Evolutionary conservation across 2,113 vertebrate genomes (phyloP).

Genomic region (Perognathus longimembris): DNA sequence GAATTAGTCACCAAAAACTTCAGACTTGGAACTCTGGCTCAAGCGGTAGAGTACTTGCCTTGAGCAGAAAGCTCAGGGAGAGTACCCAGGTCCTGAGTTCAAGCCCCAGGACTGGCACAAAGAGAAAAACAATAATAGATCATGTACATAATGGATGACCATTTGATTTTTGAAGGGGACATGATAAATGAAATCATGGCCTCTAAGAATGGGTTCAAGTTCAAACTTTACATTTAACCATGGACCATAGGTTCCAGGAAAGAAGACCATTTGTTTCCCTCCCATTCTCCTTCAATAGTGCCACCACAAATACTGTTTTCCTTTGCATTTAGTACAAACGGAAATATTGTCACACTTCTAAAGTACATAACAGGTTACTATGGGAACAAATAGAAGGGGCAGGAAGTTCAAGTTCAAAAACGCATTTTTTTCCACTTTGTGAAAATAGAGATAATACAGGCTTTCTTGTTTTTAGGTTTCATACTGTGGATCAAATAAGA

Average conservation of each 20-base stretch:
- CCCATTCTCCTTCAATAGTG: background rate
- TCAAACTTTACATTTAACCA: background rate
- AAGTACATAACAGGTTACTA: constrained; percentile 49
- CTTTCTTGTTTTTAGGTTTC: background rate
- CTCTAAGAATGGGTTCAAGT: background rate
- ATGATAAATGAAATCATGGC: background rate
- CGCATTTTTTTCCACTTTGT: constrained; percentile 13
- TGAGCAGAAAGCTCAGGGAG: no score
- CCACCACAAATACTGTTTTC: background rate
- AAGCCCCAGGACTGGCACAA: background rate
- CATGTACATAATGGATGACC: background rate
- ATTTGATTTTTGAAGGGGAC: background rate
- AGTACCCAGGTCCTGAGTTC: no score
- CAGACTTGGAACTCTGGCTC: no score
- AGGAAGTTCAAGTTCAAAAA: constrained; percentile 63
- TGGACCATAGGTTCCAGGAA: background rate
- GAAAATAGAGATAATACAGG: constrained; percentile 17
- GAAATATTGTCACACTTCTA: constrained; percentile 8
- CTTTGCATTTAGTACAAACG: constrained; percentile 26
- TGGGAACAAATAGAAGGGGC: constrained; percentile 34
- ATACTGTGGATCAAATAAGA: background rate
- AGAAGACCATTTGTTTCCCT: background rate
- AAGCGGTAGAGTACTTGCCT: no score
- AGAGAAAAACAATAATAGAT: background rate
- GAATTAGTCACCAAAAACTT: no score